phyloP scores from a whole-genome alignment of 2,113 vertebrate genomes.

The Jaculus jaculus region DNA sequence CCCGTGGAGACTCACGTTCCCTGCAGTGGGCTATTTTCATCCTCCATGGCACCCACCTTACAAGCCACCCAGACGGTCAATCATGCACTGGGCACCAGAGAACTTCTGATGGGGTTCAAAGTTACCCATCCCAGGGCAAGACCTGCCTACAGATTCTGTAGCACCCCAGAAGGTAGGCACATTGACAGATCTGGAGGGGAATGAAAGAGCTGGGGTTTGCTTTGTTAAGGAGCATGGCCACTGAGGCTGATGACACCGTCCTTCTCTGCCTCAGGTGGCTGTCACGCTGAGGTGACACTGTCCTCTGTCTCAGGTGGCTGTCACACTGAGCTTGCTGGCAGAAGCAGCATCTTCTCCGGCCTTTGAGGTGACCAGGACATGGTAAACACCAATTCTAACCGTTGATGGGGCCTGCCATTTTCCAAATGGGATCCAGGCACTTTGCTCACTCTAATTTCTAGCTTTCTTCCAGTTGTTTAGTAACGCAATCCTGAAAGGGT shows the following conservation, averaged over 20 bases:
- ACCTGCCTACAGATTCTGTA: not conserved
- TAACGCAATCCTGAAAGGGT: constrained; percentile 82
- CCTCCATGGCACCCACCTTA: constrained; percentile 71
- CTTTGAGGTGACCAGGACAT: constrained; percentile 71
- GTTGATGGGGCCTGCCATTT: constrained; percentile 75
- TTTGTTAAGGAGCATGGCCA: constrained; percentile 77
- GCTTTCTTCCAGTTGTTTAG: constrained; percentile 78
- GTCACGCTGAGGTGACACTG: constrained; percentile 52
- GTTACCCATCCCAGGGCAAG: not conserved
- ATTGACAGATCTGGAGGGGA: not conserved
- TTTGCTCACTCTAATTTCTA: constrained; percentile 78
- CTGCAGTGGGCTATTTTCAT: constrained; percentile 70
- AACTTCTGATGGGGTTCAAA: not conserved
- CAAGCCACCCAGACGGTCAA: constrained; percentile 65
- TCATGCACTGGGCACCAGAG: constrained; percentile 68
- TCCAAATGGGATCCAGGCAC: constrained; percentile 76
- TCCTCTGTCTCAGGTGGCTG: constrained; percentile 60
- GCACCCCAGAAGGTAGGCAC: accelerated
- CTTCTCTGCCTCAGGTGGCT: constrained; percentile 55
- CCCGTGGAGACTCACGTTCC: not conserved
- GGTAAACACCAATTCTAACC: constrained; percentile 76
- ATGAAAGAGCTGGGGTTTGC: constrained; percentile 61
- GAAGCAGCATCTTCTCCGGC: constrained; percentile 69
- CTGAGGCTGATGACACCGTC: constrained; percentile 76
- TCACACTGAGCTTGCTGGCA: constrained; percentile 70